A percentile compares a stretch with the other conserved stretches of the same genome.
phyloP scores from a whole-genome alignment of 2,888 invertebrate genomes.

The Pecten maximus region DNA sequence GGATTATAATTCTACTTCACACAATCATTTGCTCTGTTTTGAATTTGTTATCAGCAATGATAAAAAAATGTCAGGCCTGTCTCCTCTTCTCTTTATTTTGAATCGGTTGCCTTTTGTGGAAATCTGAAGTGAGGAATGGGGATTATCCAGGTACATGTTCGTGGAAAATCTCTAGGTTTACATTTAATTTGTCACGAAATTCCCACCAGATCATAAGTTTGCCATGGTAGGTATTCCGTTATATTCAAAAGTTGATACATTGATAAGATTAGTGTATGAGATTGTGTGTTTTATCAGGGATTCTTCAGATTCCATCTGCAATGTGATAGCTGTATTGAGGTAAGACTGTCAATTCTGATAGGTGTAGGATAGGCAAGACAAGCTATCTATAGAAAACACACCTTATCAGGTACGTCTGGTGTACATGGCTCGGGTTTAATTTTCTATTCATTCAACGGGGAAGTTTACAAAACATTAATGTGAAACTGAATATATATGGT shows the following conservation, averaged over 20 bases:
- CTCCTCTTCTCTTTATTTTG: neutral
- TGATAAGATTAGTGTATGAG: conserved; percentile 18
- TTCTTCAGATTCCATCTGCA: neutral
- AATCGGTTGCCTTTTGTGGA: conserved; percentile 22
- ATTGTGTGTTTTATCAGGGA: neutral
- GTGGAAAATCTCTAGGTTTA: neutral
- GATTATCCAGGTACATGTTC: neutral
- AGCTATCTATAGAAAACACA: neutral
- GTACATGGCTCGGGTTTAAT: neutral
- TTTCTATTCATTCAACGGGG: neutral
- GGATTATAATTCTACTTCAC: neutral
- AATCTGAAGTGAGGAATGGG: neutral
- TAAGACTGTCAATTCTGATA: neutral
- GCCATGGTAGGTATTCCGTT: conserved; percentile 1
- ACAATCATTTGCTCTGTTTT: neutral
- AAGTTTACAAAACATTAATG: neutral
- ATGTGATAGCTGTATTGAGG: neutral
- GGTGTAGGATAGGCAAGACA: neutral
- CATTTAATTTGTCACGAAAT: conserved; percentile 31
- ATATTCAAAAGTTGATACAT: conserved; percentile 3
- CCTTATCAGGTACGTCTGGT: neutral
- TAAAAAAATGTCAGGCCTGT: neutral
- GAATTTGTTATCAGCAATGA: neutral
- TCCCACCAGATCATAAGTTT: neutral
- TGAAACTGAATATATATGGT: neutral